Evolutionary conservation across 2,113 vertebrate genomes (phyloP), one percentile per base, ranked within the genome.

Genomic region (Leptocoma aspasia): DNA sequence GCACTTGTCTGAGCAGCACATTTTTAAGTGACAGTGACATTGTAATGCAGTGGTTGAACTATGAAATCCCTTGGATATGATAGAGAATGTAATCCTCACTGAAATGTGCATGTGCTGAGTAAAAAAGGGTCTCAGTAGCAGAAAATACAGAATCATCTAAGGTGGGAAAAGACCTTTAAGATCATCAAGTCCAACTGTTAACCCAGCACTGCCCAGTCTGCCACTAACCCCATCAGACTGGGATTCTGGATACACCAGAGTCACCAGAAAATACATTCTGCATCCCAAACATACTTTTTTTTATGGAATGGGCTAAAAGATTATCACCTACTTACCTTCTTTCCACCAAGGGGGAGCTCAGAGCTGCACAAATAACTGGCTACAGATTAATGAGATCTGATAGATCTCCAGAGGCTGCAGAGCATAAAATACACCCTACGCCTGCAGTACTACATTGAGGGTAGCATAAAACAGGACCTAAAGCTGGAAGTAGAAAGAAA

Each of bases 301-400:
- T 60, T 57, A 73, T 52, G 63, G 66, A 70, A 90, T 22, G 15
- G 11, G 24, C 23, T 75, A 44, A 81, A 95, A 71, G 65, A 91
- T 91, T 70, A 73, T 50, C 5, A 0, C 59, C 85, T 61, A 44
- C 91, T 50, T 77, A 37, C 35, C 64, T 93, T 66, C 49, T 83
- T 84, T 82, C 65, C n/a, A 39, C 53, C 61, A 44, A 86, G 21
- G 57, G 15, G 27, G 6, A 83, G 27, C 66, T 82, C 73, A 57
- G 70, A 90, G 85, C 31, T 68, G 35, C 47, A 70, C 81, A 92
- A 92, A 59, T 84, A 83, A 82, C 50, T 50, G 65, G 37, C 53
- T 92, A 16, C 83, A 94, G 71, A 65, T 94, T 93, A 90, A 96
- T 73, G 72, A 95, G 86, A 57, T 82, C 57, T 92, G 86, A 91